Conservation (phyloP, 2,797 vertebrate genomes). For the Sarcoramphus papa region DNA sequence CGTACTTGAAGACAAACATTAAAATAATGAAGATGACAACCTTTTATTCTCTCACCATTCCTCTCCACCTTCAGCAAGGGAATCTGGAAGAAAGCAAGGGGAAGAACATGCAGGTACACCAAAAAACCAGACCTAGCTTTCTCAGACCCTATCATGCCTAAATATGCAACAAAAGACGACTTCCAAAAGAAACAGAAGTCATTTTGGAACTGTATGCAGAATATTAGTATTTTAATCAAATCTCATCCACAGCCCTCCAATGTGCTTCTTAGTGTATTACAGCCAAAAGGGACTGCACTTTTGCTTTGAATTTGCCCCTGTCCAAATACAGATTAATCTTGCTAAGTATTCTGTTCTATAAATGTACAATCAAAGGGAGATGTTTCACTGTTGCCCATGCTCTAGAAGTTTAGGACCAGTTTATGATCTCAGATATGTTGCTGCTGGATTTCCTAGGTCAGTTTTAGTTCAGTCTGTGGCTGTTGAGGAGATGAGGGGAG, state of each 20-base stretch:
- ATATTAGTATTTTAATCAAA: not conserved
- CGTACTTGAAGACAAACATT: not conserved
- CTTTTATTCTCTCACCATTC: not conserved
- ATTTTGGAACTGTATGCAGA: not conserved
- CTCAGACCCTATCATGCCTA: not conserved
- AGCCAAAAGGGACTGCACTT: not conserved
- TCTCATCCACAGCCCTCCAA: not conserved
- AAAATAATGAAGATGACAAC: not conserved
- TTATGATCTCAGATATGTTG: not conserved
- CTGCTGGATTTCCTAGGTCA: not conserved
- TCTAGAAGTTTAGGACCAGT: not conserved
- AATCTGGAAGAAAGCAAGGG: not conserved
- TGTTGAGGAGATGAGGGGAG: not conserved
- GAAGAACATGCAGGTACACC: accelerated
- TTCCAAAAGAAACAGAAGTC: not conserved
- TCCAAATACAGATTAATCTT: not conserved
- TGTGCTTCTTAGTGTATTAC: not conserved
- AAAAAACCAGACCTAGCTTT: not conserved
- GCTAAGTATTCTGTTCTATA: not conserved
- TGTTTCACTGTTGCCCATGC: not conserved
- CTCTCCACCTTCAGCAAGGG: not conserved
- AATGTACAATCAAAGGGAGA: not conserved
- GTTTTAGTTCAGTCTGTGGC: not conserved
- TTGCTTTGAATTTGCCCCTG: not conserved
- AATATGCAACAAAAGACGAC: not conserved